Evolutionary conservation across 2,888 invertebrate genomes (phyloP), one percentile per base, ranked within the genome.

Genomic region (Caenorhabditis sp.): DNA sequence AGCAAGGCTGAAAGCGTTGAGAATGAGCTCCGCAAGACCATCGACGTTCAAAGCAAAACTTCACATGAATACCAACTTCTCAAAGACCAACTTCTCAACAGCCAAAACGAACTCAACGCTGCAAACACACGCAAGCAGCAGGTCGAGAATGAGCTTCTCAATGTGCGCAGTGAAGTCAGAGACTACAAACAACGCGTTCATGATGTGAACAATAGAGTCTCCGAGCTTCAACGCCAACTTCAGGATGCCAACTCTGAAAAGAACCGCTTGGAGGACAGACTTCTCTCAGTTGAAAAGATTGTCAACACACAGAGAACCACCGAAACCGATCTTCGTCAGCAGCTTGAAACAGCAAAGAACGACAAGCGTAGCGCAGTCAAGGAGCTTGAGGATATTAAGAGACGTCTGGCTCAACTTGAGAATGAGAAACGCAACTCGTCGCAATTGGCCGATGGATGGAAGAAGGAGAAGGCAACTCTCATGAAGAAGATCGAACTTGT

Each of bases 401-500:
- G 87, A 44, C 84, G 88, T 6, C 65, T 90, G 5, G 67, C 85
- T 13, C 88, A 89, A 60, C 77, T 89, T 18, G 89, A 91, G 32
- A 76, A 84, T 26, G 91, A 91, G 50, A 83, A 82, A 61, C 71
- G 86, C 35, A 87, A 85, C 67, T 77, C 84, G 58, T 70, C 77
- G 20, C 85, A 87, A 56, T 56, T 86, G 13, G 68, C 89, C 40
- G 91, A 90, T 51, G 85, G 88, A 55, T 90, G 89, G 89, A 91
- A 90, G 80, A 87, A 88, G 53, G 91, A 91, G 82, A 88, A 88
- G 67, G 74, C 85, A 15, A 79, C 81, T 58, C 83, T 91, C 35
- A 64, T 90, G 22, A 91, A 91, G 84, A 91, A 89, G 80, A 91
- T 91, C 55, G 90, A 91, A 77, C 79, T 89, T 69, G 90, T 89